These are phyloP conservation scores for Natator depressus DNA, from an alignment of 2,113 vertebrate genomes.

Conservation along the genomic window DNA sequence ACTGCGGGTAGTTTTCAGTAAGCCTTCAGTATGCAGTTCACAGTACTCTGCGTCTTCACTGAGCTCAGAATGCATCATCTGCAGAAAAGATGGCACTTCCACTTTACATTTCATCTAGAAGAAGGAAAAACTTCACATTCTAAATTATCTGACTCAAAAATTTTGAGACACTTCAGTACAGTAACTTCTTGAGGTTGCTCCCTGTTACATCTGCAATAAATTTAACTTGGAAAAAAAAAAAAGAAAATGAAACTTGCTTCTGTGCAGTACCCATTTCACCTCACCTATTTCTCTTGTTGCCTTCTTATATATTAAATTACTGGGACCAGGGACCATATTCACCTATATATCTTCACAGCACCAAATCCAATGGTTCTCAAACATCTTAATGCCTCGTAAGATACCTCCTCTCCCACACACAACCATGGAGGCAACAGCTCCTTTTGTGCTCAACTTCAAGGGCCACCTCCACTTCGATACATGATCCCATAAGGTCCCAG, in stretches of 20 bases:
- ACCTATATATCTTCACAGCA: neutral
- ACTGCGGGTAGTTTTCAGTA: conserved; percentile 17
- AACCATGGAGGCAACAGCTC: neutral
- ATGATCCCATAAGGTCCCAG: neutral
- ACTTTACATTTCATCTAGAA: neutral
- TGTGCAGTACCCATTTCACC: neutral
- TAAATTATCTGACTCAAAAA: neutral
- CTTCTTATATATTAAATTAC: conserved; percentile 1
- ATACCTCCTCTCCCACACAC: too few species aligned
- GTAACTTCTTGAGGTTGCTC: neutral
- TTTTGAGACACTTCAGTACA: neutral
- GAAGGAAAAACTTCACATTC: neutral
- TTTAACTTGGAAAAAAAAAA: neutral
- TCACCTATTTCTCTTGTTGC: neutral
- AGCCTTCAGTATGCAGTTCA: neutral
- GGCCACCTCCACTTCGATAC: neutral
- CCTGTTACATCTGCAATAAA: neutral
- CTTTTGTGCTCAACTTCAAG: neutral
- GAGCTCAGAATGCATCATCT: neutral
- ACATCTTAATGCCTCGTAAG: neutral
- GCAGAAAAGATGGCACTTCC: neutral
- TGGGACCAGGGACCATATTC: neutral
- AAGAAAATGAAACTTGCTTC: neutral
- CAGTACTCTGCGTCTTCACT: neutral
- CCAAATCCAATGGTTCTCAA: neutral